Conservation (phyloP, 2,797 vertebrate species). For the Acanthopagrus latus region DNA sequence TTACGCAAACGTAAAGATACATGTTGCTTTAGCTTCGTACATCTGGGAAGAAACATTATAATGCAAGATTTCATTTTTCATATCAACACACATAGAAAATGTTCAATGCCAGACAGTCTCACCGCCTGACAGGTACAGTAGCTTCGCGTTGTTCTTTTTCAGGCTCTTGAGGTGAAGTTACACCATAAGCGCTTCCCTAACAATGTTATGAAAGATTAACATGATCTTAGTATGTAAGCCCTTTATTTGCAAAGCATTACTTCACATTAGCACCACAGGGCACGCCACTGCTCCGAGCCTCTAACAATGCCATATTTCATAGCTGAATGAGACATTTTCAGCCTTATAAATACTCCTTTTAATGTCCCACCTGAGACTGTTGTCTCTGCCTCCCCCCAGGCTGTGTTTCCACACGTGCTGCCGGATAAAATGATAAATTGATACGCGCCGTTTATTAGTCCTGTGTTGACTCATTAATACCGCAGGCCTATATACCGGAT, state of each 20-base stretch:
- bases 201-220: conserved; percentile 71
- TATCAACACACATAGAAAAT: no score
- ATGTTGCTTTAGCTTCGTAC: no score
- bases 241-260: conserved; percentile 74
- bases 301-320: conserved; percentile 73
- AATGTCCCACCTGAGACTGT: conserved; percentile 73
- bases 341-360: conserved; percentile 78
- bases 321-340: conserved; percentile 74
- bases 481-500: conserved; percentile 34
- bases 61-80: no score
- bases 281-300: conserved; percentile 62
- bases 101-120: background rate
- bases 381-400: conserved; percentile 58
- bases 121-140: conserved; percentile 23
- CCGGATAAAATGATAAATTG: conserved; percentile 73
- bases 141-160: background rate
- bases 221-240: conserved; percentile 67
- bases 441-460: conserved; percentile 71
- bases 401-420: conserved; percentile 62
- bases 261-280: conserved; percentile 68
- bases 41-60: no score
- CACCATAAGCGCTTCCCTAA: conserved; percentile 29
- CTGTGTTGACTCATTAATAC: conserved; percentile 75
- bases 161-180: conserved; percentile 45
- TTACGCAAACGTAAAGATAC: no score